Evolutionary conservation across 2,888 invertebrate species (phyloP).

Genomic region (Thera obeliscata): DNA sequence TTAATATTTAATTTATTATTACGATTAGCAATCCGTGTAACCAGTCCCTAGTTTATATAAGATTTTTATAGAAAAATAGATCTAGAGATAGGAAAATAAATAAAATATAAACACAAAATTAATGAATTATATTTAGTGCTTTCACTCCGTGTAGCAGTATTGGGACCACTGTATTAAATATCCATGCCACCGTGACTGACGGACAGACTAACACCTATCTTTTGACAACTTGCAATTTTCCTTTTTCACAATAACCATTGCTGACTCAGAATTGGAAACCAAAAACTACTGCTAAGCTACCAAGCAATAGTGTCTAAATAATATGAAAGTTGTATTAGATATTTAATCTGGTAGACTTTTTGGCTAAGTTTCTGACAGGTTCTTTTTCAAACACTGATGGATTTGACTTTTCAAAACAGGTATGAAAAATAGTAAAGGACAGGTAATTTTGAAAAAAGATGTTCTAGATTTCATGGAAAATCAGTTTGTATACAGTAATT

Average conservation of each 20-base stretch:
- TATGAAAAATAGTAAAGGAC: no score
- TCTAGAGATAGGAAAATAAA: no score
- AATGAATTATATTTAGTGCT: no score
- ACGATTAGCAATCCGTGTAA: no score
- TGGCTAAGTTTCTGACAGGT: slow-evolving; percentile 40
- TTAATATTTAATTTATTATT: no score
- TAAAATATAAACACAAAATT: no score
- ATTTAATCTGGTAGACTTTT: slow-evolving; percentile 16
- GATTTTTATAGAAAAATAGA: no score
- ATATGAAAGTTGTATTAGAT: background rate
- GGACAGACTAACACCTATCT: slow-evolving; percentile 33
- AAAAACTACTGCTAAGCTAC: background rate
- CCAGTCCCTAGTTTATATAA: no score
- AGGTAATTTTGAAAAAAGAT: no score
- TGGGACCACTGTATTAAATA: slow-evolving; percentile 7
- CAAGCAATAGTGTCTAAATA: slow-evolving; percentile 16
- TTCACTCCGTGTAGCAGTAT: background rate
- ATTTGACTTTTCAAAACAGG: no score
- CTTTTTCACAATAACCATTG: slow-evolving; percentile 3
- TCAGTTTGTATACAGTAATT: no score
- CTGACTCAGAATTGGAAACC: background rate
- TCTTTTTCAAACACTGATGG: slow-evolving; percentile 22
- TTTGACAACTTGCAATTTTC: background rate
- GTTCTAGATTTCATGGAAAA: no score
- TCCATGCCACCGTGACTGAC: slow-evolving; percentile 27